phyloP scores from a whole-genome alignment of 1,140 invertebrate genomes.

The Phenacoccus solenopsis region DNA sequence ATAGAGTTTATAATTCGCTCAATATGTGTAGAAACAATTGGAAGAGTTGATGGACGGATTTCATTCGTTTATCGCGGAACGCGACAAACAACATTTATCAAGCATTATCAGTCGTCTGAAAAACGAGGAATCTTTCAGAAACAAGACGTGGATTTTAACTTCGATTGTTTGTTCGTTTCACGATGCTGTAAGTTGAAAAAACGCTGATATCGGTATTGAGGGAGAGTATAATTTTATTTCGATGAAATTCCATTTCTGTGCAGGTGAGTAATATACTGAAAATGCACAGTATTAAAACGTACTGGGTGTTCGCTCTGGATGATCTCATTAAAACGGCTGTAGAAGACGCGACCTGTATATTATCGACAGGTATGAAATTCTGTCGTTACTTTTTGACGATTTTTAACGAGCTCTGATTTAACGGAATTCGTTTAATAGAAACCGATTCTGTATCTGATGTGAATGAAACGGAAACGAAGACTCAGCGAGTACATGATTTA shows the following conservation, averaged over 20 bases:
- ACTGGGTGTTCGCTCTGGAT: constrained; percentile 99
- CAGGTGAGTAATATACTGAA: constrained; percentile 71
- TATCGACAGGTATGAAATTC: constrained; percentile 49
- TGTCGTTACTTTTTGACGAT: neutral
- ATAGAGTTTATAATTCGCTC: too few relatives aligned
- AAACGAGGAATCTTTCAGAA: constrained; percentile 70
- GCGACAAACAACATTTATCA: constrained; percentile 51
- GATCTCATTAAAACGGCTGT: constrained; percentile 83
- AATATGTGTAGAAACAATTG: neutral
- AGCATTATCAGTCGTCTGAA: constrained; percentile 62
- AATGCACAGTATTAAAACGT: constrained; percentile 90
- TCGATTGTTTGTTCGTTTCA: constrained; percentile 86
- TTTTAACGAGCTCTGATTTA: too few relatives aligned
- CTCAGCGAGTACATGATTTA: neutral
- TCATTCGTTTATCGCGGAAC: constrained; percentile 69
- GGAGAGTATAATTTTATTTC: too few relatives aligned
- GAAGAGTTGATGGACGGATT: constrained; percentile 59
- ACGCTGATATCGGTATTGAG: too few relatives aligned
- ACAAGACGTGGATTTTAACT: constrained; percentile 79
- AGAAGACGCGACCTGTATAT: constrained; percentile 80
- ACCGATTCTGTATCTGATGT: neutral
- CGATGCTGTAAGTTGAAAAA: constrained; percentile 49
- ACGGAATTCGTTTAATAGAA: neutral
- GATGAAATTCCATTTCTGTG: too few relatives aligned
- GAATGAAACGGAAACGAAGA: neutral